Evolutionary conservation across 2,113 vertebrate species (phyloP).

Genomic region (Copsychus sechellarum): DNA sequence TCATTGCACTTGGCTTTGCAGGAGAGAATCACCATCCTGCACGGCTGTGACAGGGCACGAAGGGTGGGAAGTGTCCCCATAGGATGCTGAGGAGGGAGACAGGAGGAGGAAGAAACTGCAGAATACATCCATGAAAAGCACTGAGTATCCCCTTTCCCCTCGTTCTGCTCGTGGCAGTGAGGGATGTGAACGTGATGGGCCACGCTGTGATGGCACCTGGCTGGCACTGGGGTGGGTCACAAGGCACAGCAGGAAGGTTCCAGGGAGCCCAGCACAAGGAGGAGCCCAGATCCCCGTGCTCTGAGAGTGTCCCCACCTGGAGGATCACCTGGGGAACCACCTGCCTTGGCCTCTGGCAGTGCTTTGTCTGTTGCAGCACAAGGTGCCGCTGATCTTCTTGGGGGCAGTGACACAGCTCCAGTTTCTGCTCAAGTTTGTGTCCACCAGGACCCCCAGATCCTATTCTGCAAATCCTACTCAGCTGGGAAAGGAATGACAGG

Average conservation of each 20-base stretch:
- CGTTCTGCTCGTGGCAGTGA: fast-evolving
- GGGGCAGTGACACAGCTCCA: not conserved
- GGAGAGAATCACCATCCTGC: fast-evolving
- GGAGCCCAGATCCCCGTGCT: not conserved
- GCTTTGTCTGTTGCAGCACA: not conserved
- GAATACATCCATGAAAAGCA: not conserved
- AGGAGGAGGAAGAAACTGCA: not conserved
- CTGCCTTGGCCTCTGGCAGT: not conserved
- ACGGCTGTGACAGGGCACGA: not conserved
- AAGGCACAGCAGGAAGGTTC: not conserved
- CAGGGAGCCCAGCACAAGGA: not conserved
- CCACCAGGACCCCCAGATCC: not conserved
- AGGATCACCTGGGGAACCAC: not conserved
- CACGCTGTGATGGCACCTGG: not conserved
- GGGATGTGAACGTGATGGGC: not conserved
- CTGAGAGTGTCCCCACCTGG: not conserved
- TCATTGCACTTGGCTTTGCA: not conserved
- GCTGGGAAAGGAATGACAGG: not conserved
- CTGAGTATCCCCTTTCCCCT: not conserved
- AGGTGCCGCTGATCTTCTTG: not conserved
- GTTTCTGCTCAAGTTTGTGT: not conserved
- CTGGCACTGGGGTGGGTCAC: not conserved
- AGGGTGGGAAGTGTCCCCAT: not conserved
- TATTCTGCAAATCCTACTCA: not conserved
- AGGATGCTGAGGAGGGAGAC: not conserved